phyloP scores from a whole-genome alignment of 1,140 invertebrate species.

The Oryctes rhinoceros region DNA sequence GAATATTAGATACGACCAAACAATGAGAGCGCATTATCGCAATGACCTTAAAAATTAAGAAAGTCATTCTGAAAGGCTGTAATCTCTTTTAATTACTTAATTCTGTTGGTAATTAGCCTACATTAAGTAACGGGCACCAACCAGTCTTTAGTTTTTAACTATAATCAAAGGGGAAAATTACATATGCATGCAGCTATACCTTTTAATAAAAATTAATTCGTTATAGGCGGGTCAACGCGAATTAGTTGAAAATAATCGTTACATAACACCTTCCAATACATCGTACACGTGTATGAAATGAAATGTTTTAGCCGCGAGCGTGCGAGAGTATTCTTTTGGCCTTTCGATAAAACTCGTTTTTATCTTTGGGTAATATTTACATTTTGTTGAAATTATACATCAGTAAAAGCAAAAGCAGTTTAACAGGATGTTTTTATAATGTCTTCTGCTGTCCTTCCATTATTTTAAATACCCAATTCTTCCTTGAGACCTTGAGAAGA shows the following conservation, averaged over 20 bases:
- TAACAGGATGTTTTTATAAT: neutral
- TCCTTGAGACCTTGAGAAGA: no score
- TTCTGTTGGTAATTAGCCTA: neutral
- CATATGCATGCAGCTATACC: neutral
- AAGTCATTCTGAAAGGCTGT: neutral
- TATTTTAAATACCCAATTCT: no score
- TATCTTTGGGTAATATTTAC: neutral
- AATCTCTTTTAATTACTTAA: constrained; percentile 19
- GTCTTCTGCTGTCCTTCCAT: neutral
- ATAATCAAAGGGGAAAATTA: neutral
- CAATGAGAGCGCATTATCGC: neutral
- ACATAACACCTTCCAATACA: neutral
- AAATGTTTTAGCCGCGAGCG: no score
- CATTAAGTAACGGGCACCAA: neutral
- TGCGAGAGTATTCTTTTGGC: neutral
- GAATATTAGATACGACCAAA: no score
- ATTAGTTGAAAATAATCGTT: neutral
- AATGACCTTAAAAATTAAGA: constrained; percentile 8
- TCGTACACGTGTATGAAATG: neutral
- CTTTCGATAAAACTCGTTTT: constrained; percentile 10
- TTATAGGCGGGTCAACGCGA: neutral
- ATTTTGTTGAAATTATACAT: neutral
- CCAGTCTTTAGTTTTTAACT: neutral
- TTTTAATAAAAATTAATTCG: neutral
- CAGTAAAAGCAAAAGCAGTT: constrained; percentile 9